These are phyloP conservation scores for Argentina silus DNA, from an alignment of 2,797 vertebrate species.

Conservation along the genomic window DNA sequence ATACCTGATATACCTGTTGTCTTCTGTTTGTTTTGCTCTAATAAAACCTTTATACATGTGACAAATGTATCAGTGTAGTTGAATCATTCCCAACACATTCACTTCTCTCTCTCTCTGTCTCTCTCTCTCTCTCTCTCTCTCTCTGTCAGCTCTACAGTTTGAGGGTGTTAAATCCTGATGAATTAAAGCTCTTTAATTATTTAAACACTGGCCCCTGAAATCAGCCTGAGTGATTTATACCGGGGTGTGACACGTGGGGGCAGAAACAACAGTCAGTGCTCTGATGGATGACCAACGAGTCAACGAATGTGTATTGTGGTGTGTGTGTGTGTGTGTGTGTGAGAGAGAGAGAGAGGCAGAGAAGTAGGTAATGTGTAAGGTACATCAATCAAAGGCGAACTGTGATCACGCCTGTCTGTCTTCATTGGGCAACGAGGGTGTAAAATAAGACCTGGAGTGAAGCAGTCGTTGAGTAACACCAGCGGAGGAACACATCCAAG, in stretches of 20 bases:
- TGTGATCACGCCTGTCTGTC: constrained; percentile 38
- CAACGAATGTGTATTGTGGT: constrained; percentile 22
- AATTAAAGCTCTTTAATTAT: constrained; percentile 85
- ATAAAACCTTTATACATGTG: constrained; percentile 25
- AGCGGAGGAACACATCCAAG: not conserved
- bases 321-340: not conserved
- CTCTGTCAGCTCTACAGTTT: constrained; percentile 68
- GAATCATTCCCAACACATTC: not conserved
- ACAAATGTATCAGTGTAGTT: constrained; percentile 6
- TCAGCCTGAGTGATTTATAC: constrained; percentile 76
- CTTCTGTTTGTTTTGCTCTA: not conserved
- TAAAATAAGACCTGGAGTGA: not conserved
- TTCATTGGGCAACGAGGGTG: constrained; percentile 9
- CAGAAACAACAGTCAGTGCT: constrained; percentile 65
- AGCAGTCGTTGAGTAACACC: not conserved
- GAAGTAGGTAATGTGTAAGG: constrained; percentile 25
- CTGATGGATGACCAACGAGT: constrained; percentile 68
- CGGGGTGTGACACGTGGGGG: constrained; percentile 62
- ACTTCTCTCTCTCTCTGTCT: constrained; percentile 17
- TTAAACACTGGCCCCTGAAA: constrained; percentile 78
- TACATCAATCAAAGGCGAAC: constrained; percentile 17
- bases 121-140: constrained; percentile 31
- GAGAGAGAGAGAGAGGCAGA: constrained; percentile 7
- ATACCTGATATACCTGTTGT: not conserved
- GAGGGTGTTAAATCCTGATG: constrained; percentile 77